Evolutionary conservation across 2,888 invertebrate genomes (phyloP).

Genomic region (Meliscaeva auricollis): DNA sequence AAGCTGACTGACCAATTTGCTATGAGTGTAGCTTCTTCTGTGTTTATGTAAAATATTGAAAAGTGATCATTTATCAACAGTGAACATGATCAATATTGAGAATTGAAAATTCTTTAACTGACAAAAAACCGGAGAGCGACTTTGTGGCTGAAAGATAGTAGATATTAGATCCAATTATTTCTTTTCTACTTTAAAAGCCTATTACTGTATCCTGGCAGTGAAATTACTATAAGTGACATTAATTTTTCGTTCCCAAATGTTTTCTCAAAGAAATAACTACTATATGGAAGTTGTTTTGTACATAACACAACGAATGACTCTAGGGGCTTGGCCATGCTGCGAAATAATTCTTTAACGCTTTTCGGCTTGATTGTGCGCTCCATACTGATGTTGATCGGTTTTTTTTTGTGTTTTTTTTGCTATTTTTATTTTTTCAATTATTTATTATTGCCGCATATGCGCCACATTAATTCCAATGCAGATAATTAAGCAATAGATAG

Average conservation of each 20-base stretch:
- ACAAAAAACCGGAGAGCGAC: too few species aligned
- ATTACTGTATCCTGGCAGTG: too few species aligned
- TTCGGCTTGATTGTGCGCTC: slow-evolving; percentile 59
- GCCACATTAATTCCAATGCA: slow-evolving; percentile 71
- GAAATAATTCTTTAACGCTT: slow-evolving; percentile 60
- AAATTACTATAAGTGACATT: slow-evolving; percentile 11
- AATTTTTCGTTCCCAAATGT: slow-evolving; percentile 41
- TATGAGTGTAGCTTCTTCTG: too few species aligned
- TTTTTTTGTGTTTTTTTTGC: slow-evolving; percentile 19
- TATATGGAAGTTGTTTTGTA: slow-evolving; percentile 51
- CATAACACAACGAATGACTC: slow-evolving; percentile 17
- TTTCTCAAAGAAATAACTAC: slow-evolving; percentile 23
- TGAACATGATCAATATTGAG: too few species aligned
- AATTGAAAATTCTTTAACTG: too few species aligned
- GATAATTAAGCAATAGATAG: slow-evolving; percentile 76
- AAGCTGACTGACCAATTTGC: too few species aligned
- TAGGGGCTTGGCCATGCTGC: slow-evolving; percentile 70
- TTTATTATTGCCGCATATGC: slow-evolving; percentile 75
- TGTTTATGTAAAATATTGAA: too few species aligned
- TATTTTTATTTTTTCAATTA: slow-evolving; percentile 59
- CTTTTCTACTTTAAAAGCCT: too few species aligned
- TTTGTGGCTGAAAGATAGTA: too few species aligned
- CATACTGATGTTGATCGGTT: slow-evolving; percentile 40
- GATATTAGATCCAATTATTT: too few species aligned
- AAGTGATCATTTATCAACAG: too few species aligned